Base-by-base conservation (phyloP, 1,140 invertebrate species). In the Orussus abietinus region DNA sequence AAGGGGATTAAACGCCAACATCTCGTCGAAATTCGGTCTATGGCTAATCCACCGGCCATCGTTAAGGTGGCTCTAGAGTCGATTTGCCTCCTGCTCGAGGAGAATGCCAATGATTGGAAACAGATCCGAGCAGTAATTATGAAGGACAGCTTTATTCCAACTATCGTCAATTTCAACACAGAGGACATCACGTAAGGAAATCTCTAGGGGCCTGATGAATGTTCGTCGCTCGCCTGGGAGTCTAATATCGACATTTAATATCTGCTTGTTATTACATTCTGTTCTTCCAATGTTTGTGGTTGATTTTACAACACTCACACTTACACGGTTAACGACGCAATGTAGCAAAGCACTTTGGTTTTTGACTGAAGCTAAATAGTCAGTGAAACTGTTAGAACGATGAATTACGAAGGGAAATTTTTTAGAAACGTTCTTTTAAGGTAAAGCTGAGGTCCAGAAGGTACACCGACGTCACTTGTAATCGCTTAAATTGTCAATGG, bases 91-190 rank as follows among this genome's bases (percentile, higher is more conserved):
- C 80, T 98, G 52, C 81, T 98, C 38, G 90, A 89, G 30, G 93
- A 97, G 69, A 86, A 82, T 49, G 85, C 89, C 20, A 82, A 82
- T 55, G 92, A 96, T 54, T 98, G 95, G 95, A 96, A 93, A 74
- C 81, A 87, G 38, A 94, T 98, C 70, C 83, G 93, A 35, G 82
- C 86, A 28, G 84, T 95, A 48, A 86, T 97, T 52, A 94, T 98
- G 82, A 85, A 90, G 73, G 96, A 99, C 66, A 96, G 96, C 77
- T 99, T 99, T 76, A 98, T 99, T 71, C 85, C 88, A 18, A 93
- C 90, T 44, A 98, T 99, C 72, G 88, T 99, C 72, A 96, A 97
- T 80, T 98, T 97, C 80, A 84, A 86, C 69, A 96, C 93, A 49
- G 90, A 96, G 64, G 83, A 87, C 64, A 88, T 99, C 69, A 88